Conservation (phyloP, 2,113 vertebrate genomes). For the Rhinopithecus roxellana region DNA sequence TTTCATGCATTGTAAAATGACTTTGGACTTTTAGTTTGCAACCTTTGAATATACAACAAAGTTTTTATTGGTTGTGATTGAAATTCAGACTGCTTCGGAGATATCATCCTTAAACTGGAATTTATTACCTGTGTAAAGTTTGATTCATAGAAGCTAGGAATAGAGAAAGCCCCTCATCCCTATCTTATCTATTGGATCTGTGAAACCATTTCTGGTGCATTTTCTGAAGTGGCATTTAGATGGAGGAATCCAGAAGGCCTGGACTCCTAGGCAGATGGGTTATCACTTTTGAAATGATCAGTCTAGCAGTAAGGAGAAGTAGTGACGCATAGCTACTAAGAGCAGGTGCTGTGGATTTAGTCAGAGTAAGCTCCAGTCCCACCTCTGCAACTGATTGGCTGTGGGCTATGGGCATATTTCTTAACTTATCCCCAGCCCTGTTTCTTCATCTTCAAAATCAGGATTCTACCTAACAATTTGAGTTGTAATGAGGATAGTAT, state of each 20-base stretch:
- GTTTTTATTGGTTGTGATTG: neutral
- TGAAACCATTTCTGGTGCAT: neutral
- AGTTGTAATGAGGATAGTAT: neutral
- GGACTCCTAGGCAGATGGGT: neutral
- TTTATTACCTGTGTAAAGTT: neutral
- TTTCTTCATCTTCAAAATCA: neutral
- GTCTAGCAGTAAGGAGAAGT: neutral
- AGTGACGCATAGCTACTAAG: neutral
- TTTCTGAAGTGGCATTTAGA: neutral
- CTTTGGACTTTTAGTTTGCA: neutral
- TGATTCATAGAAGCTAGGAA: neutral
- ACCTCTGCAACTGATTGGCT: neutral
- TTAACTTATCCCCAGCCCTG: neutral
- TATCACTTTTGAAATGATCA: neutral
- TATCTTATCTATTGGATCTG: neutral
- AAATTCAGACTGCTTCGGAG: constrained; percentile 28
- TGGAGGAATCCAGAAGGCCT: neutral
- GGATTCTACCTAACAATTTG: neutral
- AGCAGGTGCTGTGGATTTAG: neutral
- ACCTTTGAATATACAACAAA: neutral
- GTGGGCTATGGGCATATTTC: neutral
- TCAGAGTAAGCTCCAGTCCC: neutral
- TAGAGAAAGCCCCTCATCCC: neutral
- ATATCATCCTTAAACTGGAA: neutral
- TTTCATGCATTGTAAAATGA: neutral